Evolutionary conservation across 2,797 vertebrate species (phyloP), one percentile per base, ranked within the genome.

Genomic region (Oryzias sinensis): DNA sequence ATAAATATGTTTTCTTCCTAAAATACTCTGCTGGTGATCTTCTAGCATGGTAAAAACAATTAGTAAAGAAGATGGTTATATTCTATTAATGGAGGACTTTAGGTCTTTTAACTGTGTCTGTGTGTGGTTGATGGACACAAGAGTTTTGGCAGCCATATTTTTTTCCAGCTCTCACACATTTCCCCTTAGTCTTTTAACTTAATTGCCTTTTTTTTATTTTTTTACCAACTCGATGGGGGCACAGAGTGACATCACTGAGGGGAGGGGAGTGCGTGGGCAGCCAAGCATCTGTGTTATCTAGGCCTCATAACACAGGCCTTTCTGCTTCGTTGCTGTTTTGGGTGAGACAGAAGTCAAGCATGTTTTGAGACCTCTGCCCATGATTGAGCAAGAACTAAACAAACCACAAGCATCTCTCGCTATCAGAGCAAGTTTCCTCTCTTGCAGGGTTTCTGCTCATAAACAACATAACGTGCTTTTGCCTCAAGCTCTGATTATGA

Each of bases 1-100:
- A 90, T 88, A 74, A 85, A 80, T 77, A 73, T 77, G 83, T 72
- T 53, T 82, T 75, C 83, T 86, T 70, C 72, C 83, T 53, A 60
- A 63, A 79, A 82, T 87, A 68, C 69, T 75, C 76, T 71, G 41
- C 62, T 74, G 62, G 56, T 77, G 70, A 81, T 82, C 77, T 74
- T 77, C 77, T 85, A 65, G 74, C 72, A 72, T 63, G 43, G 50
- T 62, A 56, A 77, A 79, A 60, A 81, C 62, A 77, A 84, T 77
- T 66, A 80, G 79, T 57, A 44, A 71, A 71, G 69, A 67, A 79
- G 72, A 84, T 54, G 7, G 67, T 82, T 80, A 81, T 81, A 76
- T 33, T 33, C 9, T 33, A 22, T 82, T 88, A 87, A 89, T 87
- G 87, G 85, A 84, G 64, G 68, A 76, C 69, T 64, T 74, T 86